Base-by-base conservation (phyloP, 2,888 invertebrate genomes). In the Himalopsyche japonica region DNA sequence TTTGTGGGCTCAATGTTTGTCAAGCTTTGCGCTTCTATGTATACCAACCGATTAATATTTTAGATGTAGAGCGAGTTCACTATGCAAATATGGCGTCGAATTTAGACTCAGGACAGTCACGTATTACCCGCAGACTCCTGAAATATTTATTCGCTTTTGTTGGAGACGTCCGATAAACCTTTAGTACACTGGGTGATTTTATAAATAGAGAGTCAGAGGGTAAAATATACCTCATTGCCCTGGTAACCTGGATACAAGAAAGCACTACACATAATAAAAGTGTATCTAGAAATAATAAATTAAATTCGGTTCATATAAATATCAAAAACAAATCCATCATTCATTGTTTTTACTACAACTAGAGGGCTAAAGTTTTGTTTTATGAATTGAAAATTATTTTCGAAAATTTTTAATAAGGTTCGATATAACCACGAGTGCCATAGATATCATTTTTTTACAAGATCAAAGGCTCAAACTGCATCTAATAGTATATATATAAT, bases 21-120 rank as follows among this genome's bases (percentile, higher is more conserved):
- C 10, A 2, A 10, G n/a, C 7, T 57, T 57, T 20, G 20, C 20
- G 10, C 57, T 57, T 57, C 57, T 57, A 57, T 43, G 43, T 15
- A 43, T 81, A 76, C 76, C 48, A 76, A 30, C 81, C 81, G 20
- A 76, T 81, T 48, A 81, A 81, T 81, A 81, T 81, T 81, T 81
- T 18, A 81, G 43, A 48, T 10, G 48, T 18, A 2, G 18, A 37
- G 37, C 81, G 18, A 81, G n/a, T 43, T 34, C n/a, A n/a, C 32
- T 24, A 34, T 27, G 81, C 32, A 81, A 70, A 81, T 81, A 81
- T 76, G 24, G 37, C 30, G 81, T 34, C 20, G 43, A 70, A 70
- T 81, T 81, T 34, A 10, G 43, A 70, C 80, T 80, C 76, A 70
- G 37, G 64, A 81, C 81, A 64, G 70, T 81, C 81, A 81, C 81